phyloP scores from a whole-genome alignment of 2,797 vertebrate species.

The Megaceryle alcyon region DNA sequence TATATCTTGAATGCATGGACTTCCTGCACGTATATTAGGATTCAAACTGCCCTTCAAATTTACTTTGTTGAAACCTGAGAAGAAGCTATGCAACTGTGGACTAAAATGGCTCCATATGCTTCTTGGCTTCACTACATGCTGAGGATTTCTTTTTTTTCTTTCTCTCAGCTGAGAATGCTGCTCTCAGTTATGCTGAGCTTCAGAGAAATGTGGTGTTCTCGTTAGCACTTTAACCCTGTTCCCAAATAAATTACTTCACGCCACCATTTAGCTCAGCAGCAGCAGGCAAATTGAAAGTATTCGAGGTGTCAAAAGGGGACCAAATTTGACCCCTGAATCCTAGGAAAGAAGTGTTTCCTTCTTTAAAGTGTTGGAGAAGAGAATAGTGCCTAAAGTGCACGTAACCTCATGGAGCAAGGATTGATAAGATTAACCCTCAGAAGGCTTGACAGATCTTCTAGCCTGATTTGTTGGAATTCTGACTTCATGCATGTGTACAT shows the following conservation, averaged over 20 bases:
- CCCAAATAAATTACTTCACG: slow-evolving; percentile 46
- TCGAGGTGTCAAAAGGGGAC: not conserved
- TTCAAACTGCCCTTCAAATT: slow-evolving; percentile 21
- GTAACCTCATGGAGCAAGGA: not conserved
- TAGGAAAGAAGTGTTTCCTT: not conserved
- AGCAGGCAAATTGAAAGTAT: slow-evolving; percentile 45
- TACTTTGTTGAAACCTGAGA: slow-evolving; percentile 54
- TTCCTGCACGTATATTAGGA: not conserved
- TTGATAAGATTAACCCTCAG: not conserved
- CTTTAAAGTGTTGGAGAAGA: not conserved
- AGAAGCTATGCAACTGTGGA: not conserved
- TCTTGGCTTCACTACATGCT: slow-evolving; percentile 24
- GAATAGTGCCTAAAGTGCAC: not conserved
- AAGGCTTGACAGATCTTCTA: not conserved
- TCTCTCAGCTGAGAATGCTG: slow-evolving; percentile 47
- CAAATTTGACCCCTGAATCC: slow-evolving; percentile 8
- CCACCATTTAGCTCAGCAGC: slow-evolving; percentile 26
- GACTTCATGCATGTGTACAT: not conserved
- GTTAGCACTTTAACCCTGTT: slow-evolving; percentile 47
- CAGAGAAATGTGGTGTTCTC: slow-evolving; percentile 53
- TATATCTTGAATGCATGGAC: not conserved
- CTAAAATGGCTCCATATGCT: slow-evolving; percentile 40
- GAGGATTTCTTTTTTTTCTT: slow-evolving; percentile 22
- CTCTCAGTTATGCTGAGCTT: slow-evolving; percentile 12
- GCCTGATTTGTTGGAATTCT: not conserved